Base-by-base conservation (phyloP, 30 jellyfish, hydroid and myxozoan species). In the Hydractinia echinata region DNA sequence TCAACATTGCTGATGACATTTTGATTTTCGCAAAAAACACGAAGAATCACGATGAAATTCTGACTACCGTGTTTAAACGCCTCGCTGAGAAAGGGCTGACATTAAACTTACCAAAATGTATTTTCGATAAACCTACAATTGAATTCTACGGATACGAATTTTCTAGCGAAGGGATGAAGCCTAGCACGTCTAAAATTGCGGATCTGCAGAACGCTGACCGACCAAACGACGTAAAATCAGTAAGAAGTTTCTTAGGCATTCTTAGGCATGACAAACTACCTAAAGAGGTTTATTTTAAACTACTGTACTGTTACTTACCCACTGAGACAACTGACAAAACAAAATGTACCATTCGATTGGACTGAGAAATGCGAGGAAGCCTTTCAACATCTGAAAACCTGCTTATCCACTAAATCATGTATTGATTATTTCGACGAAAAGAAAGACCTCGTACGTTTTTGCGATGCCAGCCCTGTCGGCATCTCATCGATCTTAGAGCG, bases 391-490 rank as follows among this genome's bases (percentile, higher is more conserved):
- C 11, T 67, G 11, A 67, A 13, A 15, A 21, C 1, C 14, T 11
- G 14, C 14, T 21, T 67, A 13, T 13, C 78, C 78, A 3, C 20
- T 67, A 48, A 67, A 13, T 13, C 20, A 13, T 13, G 50, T 21
- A 15, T 67, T 13, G 19, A 16, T 0, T 67, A 67, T 67, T 67
- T 13, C 78, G 78, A 67, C 50, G 51, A 67, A 48, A 10, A 67
- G 50, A 13, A 15, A 13, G 78, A 67, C 4, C 11, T 21, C 11
- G n/a, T 67, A 13, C 51, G 1, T 10, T 67, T 11, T 21, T 67
- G 1, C 50, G 78, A 20, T 21, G 78, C 78, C 14, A 67, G 19
- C 50, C 78, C 78, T 67, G 78, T 67, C 3, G 1, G 78, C 14
- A 15, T 67, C 11, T 67, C 78, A 13, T 15, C 78, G 14, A 67